Evolutionary conservation across 2,797 vertebrate species (phyloP), one percentile per base, ranked within the genome.

Genomic region (Furcifer pardalis): DNA sequence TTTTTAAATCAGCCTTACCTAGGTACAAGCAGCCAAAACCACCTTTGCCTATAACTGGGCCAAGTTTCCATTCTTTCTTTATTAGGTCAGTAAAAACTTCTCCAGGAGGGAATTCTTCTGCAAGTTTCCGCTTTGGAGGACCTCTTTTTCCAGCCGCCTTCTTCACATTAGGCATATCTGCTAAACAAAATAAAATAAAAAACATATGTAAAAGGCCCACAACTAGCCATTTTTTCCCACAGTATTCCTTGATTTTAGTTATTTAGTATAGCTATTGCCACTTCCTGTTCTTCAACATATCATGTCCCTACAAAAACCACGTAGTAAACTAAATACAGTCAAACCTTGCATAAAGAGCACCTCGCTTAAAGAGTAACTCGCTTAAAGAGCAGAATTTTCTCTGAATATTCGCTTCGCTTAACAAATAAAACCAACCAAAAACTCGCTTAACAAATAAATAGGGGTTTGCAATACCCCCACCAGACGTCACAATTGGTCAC

Each of bases 21-120:
- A 99, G 93, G 91, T 99, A 99, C 0, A 99, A 92, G 30, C 98
- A 96, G 1, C 98, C 98, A 83, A 99, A 99, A 46, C 98, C 98
- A 1, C 98, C 98, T 81, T 98, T 97, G n/a, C 98, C 98, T 69
- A 99, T 72, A 0, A 97, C 96, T 8, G 82, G 46, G 1, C 98
- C 98, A 71, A 99, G 95, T 90, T 98, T 99, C 98, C 98, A 99
- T 25, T 96, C 93, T 91, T 97, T 98, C 92, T 97, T 98, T 25
- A 90, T 93, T 0, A 95, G 96, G 92, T 99, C 98, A 1, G 94
- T 97, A 75, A 99, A 89, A 60, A 99, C 85, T 88, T 99, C 98
- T 40, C 98, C 98, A 0, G 93, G 85, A 19, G 97, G 95, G 88
- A 99, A 99, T 59, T 97, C 95, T 90, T 99, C 98, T 2, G 98